Evolutionary conservation across 23 tunicate species (phyloP), one percentile per base, ranked within the genome.

Genomic region (Styela plicata): DNA sequence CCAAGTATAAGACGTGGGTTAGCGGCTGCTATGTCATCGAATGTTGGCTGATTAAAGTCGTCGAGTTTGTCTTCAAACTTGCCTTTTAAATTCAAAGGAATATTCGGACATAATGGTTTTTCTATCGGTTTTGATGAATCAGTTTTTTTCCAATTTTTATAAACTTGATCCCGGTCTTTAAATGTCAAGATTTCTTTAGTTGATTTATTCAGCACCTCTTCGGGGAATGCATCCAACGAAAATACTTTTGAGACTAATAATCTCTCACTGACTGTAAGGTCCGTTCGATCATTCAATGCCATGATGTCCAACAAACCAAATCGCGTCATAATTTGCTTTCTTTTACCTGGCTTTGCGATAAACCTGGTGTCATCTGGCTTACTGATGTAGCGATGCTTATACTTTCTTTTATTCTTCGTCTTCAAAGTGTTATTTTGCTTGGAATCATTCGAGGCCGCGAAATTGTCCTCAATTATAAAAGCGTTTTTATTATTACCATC

Each of bases 81-180:
- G 2, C 83, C 83, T 18, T 24, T 27, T 70, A 79, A 63, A 2
- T 79, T 25, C 19, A 70, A 28, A 31, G 70, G 24, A 23, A 20
- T 19, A 24, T 7, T 32, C 5, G 63, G 33, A 34, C 83, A 79
- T 18, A 79, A 79, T 44, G 57, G 57, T 44, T 44, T 44, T 7
- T 13, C 57, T 5, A 44, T 44, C 13, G 57, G 57, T 44, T 44
- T 7, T 7, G 13, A 13, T 44, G 57, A 13, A 44, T 44, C 57
- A 44, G 7, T 44, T 44, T 44, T 13, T 13, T 7, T 44, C 57
- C 57, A 44, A 44, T 44, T 44, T 13, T 7, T 7, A 13, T 44
- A 44, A 5, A 5, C 13, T 44, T 44, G 10, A 7, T 44, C 13
- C 57, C 13, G 57, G 57, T 44, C 13, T 44, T 44, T 44, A 13